These are phyloP conservation scores for Trachops cirrhosus DNA, from an alignment of 2,797 vertebrate species.

Conservation along the genomic window DNA sequence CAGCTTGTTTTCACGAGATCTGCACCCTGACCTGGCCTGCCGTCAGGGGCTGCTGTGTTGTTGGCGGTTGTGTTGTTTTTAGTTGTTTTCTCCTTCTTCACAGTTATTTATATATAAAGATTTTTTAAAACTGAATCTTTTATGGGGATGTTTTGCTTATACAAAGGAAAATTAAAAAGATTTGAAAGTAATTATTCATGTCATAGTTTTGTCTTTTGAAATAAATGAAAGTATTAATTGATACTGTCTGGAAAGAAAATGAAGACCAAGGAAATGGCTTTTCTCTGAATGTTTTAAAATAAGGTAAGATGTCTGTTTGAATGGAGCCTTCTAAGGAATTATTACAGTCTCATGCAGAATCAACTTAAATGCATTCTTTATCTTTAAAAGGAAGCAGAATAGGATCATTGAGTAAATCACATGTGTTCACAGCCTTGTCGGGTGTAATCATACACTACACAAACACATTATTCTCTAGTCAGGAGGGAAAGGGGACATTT, in stretches of 20 bases:
- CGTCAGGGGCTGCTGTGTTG: neutral
- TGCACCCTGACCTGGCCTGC: slow-evolving; percentile 1
- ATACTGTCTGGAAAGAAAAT: slow-evolving; percentile 54
- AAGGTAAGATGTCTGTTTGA: slow-evolving; percentile 60
- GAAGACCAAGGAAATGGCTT: slow-evolving; percentile 33
- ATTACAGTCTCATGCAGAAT: slow-evolving; percentile 65
- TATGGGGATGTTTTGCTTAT: slow-evolving; percentile 28
- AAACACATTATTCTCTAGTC: slow-evolving; percentile 71
- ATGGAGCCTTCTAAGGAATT: slow-evolving; percentile 74
- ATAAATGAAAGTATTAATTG: slow-evolving; percentile 61
- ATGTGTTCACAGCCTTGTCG: slow-evolving; percentile 70
- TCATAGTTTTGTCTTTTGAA: slow-evolving; percentile 51
- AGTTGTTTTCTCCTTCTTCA: slow-evolving; percentile 16
- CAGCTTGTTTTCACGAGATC: slow-evolving; percentile 62
- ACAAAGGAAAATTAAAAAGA: slow-evolving; percentile 60
- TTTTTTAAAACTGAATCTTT: slow-evolving; percentile 52
- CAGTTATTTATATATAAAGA: slow-evolving; percentile 24
- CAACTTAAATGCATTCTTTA: slow-evolving; percentile 81
- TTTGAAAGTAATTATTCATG: slow-evolving; percentile 48
- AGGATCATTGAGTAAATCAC: slow-evolving; percentile 77
- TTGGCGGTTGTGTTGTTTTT: slow-evolving; percentile 16
- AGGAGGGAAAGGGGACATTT: slow-evolving; percentile 57
- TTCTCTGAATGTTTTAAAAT: slow-evolving; percentile 60
- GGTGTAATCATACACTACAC: slow-evolving; percentile 70
- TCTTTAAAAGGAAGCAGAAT: slow-evolving; percentile 84